Base-by-base conservation (phyloP, 2,888 invertebrate genomes). In the Crematogaster levior region DNA sequence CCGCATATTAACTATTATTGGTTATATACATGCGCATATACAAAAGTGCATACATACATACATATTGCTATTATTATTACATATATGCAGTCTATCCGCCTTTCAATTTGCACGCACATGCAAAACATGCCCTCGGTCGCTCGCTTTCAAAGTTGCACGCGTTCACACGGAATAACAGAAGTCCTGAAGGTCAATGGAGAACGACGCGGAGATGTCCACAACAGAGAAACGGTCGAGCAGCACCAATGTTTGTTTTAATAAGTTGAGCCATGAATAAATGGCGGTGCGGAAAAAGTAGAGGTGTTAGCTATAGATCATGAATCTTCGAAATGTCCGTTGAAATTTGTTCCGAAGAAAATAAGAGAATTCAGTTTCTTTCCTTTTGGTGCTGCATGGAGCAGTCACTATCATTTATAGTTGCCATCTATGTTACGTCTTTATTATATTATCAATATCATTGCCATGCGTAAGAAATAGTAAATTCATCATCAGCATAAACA, bases 281-380 rank as follows among this genome's bases (percentile, higher is more conserved):
- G 86, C 86, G 83, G 85, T 63, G 90, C 85, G 92, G 91, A n/a
- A 93, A 91, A 92, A 92, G 90, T 92, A 91, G 92, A 92, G 91
- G 90, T 90, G 92, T n/a, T n/a, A n/a, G n/a, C n/a, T n/a, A n/a
- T n/a, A n/a, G n/a, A n/a, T n/a, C n/a, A n/a, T n/a, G n/a, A n/a
- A n/a, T n/a, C n/a, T n/a, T n/a, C n/a, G n/a, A n/a, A n/a, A n/a
- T n/a, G n/a, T n/a, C n/a, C 92, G 91, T 89, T 89, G 87, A 70
- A 79, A 79, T 79, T 79, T 58, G 43, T 30, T 30, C 56, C 43
- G 56, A n/a, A 12, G 43, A 70, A 79, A 70, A 70, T 79, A 79
- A 56, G 56, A 43, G 18, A 7, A 43, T 68, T 53, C n/a, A n/a
- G n/a, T 51, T 37, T 63, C 48, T 24, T 61, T 46, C 12, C 53